Evolutionary conservation across 2,113 vertebrate genomes (phyloP).

Genomic region (Phalacrocorax pelagicus): DNA sequence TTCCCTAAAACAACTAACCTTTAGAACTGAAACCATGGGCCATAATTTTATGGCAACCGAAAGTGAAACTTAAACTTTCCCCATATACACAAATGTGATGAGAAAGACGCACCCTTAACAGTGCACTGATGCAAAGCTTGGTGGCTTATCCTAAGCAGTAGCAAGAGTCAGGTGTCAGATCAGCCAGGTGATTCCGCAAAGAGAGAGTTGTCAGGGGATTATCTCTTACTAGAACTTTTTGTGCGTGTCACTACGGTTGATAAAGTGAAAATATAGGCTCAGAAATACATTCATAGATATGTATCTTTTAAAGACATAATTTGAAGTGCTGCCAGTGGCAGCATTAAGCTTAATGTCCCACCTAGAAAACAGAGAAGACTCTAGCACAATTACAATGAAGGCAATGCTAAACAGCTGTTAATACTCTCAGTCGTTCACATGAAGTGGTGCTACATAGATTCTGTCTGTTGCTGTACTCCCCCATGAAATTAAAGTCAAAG

Average conservation of each 20-base stretch:
- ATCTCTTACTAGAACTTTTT: neutral
- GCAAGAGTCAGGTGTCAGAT: neutral
- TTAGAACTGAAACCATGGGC: neutral
- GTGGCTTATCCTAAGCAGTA: neutral
- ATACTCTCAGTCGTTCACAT: neutral
- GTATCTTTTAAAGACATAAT: neutral
- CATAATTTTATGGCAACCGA: neutral
- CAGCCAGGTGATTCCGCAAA: neutral
- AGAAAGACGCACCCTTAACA: neutral
- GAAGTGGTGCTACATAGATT: neutral
- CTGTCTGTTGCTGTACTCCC: neutral
- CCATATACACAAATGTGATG: rapidly evolving
- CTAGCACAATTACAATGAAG: neutral
- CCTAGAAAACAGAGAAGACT: neutral
- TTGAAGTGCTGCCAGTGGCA: neutral
- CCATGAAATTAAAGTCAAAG: neutral
- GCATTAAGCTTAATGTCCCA: neutral
- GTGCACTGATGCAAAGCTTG: neutral
- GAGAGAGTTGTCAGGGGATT: neutral
- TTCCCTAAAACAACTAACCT: neutral
- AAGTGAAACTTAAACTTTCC: neutral
- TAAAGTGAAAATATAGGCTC: neutral
- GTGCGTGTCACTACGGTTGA: neutral
- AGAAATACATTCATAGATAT: neutral
- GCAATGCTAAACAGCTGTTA: neutral